Percentiles rank a stretch among this genome's conserved stretches.
Conservation (phyloP, 2,888 invertebrate genomes). For the Cylindroiulus punctatus region DNA sequence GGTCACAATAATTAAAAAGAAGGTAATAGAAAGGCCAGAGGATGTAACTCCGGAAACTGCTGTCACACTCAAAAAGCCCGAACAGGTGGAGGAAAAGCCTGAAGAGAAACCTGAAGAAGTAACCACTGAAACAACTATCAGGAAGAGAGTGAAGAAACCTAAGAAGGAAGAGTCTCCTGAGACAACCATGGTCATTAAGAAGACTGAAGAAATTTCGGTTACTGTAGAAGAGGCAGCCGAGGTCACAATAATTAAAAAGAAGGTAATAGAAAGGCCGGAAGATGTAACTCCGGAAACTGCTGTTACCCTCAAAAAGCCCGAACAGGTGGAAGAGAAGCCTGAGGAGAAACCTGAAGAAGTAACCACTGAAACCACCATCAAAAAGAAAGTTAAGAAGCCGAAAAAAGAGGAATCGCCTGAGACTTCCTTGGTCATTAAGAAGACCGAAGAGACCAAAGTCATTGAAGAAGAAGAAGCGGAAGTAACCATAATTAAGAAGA, state of each 20-base stretch:
- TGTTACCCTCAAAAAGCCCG: conserved; percentile 13
- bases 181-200: conserved; percentile 50
- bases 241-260: conserved; percentile 51
- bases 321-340: conserved; percentile 50
- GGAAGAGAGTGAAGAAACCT: conserved; percentile 48
- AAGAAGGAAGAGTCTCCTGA: conserved; percentile 60
- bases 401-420: conserved; percentile 58
- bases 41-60: conserved; percentile 55
- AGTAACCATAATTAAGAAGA: conserved; percentile 48
- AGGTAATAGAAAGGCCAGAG: conserved; percentile 34
- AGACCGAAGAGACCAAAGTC: conserved; percentile 62
- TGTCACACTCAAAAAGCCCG: conserved; percentile 62
- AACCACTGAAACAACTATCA: not conserved
- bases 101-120: conserved; percentile 51
- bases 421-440: conserved; percentile 60
- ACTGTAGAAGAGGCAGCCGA: conserved; percentile 45
- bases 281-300: conserved; percentile 42
- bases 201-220: conserved; percentile 7
- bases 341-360: conserved; percentile 53
- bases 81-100: conserved; percentile 45
- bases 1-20: conserved; percentile 58
- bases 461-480: conserved; percentile 62
- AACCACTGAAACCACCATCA: conserved; percentile 49
- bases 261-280: not conserved
- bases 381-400: conserved; percentile 56